A percentile compares a stretch with the other conserved stretches of the same genome.
Conservation (phyloP, 2,888 invertebrate species). For the Eupeodes latifasciatus region DNA sequence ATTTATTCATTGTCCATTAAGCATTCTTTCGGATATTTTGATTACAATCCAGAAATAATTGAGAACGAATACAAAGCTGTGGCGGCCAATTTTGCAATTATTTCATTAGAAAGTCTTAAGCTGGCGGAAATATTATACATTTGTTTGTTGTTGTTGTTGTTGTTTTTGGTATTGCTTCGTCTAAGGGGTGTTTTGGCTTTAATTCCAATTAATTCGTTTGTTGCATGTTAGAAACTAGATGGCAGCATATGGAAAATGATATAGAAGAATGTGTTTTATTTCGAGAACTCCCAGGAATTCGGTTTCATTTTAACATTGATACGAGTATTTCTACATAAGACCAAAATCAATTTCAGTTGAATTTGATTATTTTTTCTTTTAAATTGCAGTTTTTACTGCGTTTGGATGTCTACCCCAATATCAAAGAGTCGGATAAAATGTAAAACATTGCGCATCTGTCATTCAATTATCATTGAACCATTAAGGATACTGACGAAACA, state of each 20-base stretch:
- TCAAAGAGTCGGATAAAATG: not conserved
- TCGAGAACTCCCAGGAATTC: constrained; percentile 35
- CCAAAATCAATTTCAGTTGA: constrained; percentile 23
- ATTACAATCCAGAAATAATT: constrained; percentile 51
- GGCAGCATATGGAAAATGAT: not conserved
- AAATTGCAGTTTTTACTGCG: not conserved
- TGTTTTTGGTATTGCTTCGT: not conserved
- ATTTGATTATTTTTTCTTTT: constrained; percentile 5
- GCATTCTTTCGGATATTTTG: constrained; percentile 60
- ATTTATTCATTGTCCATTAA: constrained; percentile 65
- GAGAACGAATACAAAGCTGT: constrained; percentile 22
- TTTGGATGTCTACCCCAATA: not conserved
- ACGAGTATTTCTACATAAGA: constrained; percentile 13
- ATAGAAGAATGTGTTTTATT: constrained; percentile 10
- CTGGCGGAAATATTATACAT: not conserved
- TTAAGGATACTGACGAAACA: not conserved
- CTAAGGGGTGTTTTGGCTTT: constrained; percentile 1
- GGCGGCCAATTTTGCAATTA: constrained; percentile 35
- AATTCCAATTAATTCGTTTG: constrained; percentile 41
- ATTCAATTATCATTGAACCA: not conserved
- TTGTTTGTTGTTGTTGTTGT: not conserved
- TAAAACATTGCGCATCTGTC: constrained; percentile 26
- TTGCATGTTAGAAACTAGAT: constrained; percentile 14
- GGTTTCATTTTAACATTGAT: constrained; percentile 21
- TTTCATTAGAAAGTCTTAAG: constrained; percentile 38